These are phyloP conservation scores for Pipra filicauda DNA, from an alignment of 2,113 vertebrate species.

Conservation along the genomic window DNA sequence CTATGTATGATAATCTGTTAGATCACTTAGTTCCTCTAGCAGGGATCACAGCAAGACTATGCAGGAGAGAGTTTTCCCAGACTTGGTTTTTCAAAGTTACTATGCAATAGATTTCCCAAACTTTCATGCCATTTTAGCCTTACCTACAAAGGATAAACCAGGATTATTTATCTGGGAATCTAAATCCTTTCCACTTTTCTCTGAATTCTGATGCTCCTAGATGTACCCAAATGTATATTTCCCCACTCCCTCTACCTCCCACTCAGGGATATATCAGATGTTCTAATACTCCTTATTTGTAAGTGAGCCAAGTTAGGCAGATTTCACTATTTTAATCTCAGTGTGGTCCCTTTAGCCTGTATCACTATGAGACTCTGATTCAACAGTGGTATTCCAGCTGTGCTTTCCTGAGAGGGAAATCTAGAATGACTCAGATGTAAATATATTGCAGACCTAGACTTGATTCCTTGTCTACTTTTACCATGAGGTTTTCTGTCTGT, in stretches of 20 bases:
- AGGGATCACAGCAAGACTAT: not conserved
- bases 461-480: not conserved
- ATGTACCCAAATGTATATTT: not conserved
- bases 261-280: not conserved
- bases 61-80: not conserved
- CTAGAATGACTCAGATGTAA: not conserved
- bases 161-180: not conserved
- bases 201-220: not conserved
- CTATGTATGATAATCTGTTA: not conserved
- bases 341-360: not conserved
- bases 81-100: not conserved
- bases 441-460: not conserved
- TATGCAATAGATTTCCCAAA: not conserved
- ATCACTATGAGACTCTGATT: not conserved
- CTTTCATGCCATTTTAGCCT: not conserved
- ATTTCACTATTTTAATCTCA: not conserved
- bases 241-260: not conserved
- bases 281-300: not conserved
- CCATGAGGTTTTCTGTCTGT: not conserved
- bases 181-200: not conserved
- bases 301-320: not conserved
- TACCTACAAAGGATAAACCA: not conserved
- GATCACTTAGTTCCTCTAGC: not conserved
- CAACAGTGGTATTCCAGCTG: not conserved
- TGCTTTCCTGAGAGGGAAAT: not conserved